Percentiles rank a stretch among this genome's conserved stretches.
phyloP scores from a whole-genome alignment of 2,113 vertebrate genomes.

The Merops nubicus region DNA sequence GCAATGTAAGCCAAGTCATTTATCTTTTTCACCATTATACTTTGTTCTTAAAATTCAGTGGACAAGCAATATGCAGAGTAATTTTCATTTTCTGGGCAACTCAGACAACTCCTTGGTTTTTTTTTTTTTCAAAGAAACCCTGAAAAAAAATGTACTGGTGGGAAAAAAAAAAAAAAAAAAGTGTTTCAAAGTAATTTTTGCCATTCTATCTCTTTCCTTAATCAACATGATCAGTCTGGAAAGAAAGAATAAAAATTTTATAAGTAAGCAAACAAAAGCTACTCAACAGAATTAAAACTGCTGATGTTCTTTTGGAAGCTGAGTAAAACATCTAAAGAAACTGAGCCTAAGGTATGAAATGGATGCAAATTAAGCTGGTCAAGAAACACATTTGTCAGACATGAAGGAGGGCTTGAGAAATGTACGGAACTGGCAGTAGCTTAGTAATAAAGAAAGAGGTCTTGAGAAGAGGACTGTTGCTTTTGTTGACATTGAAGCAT shows the following conservation, averaged over 20 bases:
- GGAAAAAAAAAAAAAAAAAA: no score
- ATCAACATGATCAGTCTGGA: background rate
- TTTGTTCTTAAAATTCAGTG: background rate
- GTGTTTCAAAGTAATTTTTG: background rate
- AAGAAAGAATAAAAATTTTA: background rate
- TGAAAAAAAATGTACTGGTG: background rate
- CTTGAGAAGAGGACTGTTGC: background rate
- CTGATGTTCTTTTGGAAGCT: fast-evolving
- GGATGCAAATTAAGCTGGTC: background rate
- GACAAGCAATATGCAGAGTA: background rate
- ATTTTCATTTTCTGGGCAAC: background rate
- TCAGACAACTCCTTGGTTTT: background rate
- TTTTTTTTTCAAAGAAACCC: background rate
- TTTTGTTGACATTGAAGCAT: background rate
- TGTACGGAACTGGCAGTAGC: background rate
- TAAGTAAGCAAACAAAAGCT: background rate
- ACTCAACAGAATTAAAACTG: background rate
- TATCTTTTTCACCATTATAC: background rate
- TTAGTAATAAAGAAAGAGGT: background rate
- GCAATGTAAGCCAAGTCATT: background rate
- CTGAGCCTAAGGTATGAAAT: background rate
- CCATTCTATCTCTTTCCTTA: background rate
- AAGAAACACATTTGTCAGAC: background rate
- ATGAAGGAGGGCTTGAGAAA: background rate
- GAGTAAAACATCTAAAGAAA: background rate